Evolutionary conservation across 2,797 vertebrate species (phyloP).

Genomic region (Hippopotamyrus pictus): DNA sequence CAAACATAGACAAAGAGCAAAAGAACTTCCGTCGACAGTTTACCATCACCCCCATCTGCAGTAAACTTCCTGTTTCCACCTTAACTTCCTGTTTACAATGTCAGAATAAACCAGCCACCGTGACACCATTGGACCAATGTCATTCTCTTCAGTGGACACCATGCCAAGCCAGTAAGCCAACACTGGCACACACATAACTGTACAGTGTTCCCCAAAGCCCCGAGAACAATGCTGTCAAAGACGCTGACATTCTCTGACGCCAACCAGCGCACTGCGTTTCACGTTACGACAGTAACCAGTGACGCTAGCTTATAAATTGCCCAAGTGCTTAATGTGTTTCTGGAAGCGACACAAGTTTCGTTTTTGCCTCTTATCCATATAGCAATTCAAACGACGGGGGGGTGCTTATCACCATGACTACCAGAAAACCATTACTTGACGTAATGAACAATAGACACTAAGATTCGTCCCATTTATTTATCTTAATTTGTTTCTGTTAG

Average conservation of each 20-base stretch:
- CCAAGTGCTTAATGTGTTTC: neutral
- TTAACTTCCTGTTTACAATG: neutral
- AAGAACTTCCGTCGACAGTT: neutral
- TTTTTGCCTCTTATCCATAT: neutral
- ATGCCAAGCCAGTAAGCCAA: neutral
- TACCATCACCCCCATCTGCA: neutral
- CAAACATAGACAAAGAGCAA: neutral
- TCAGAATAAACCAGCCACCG: neutral
- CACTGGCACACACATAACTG: neutral
- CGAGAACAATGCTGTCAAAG: neutral
- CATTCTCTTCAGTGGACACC: neutral
- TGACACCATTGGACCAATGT: neutral
- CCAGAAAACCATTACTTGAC: constrained; percentile 19
- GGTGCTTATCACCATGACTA: neutral
- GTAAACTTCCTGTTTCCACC: neutral
- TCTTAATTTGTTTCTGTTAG: constrained; percentile 40
- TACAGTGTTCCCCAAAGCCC: neutral
- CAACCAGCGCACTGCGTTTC: neutral
- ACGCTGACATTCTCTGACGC: neutral
- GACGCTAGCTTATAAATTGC: neutral
- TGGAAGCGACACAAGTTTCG: neutral
- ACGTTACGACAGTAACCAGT: neutral
- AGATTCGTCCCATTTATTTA: constrained; percentile 33
- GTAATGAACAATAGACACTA: constrained; percentile 29
- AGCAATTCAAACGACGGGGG: neutral